These are phyloP conservation scores for Lordiphosa andalusiaca DNA, from an alignment of 2,888 invertebrate species.

Conservation along the genomic window DNA sequence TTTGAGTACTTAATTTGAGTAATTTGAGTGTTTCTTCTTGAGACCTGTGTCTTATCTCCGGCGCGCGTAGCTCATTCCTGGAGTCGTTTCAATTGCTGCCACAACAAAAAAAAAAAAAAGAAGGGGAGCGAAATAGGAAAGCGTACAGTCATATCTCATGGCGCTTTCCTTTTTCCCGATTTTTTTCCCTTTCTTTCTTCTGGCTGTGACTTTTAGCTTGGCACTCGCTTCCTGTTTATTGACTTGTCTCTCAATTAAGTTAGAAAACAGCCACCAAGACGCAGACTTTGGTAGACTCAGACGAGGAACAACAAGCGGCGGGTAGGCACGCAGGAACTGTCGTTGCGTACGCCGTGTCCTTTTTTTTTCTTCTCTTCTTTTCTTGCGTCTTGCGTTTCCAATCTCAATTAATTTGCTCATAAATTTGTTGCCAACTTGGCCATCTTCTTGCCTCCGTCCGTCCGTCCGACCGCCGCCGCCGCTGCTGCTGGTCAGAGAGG, in stretches of 20 bases:
- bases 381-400: conserved; percentile 57
- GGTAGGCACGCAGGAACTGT: conserved; percentile 29
- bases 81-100: neutral
- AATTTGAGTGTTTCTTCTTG: too few relatives aligned
- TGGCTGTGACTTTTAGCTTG: conserved; percentile 63
- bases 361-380: conserved; percentile 16
- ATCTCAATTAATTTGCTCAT: conserved; percentile 77
- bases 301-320: conserved; percentile 15
- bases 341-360: conserved; percentile 41
- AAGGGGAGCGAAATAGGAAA: neutral
- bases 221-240: conserved; percentile 70
- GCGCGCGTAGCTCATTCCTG: neutral
- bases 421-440: conserved; percentile 70
- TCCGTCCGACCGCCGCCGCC: conserved; percentile 9
- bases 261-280: conserved; percentile 65
- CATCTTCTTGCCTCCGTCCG: conserved; percentile 8
- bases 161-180: conserved; percentile 6
- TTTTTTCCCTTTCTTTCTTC: conserved; percentile 27
- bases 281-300: conserved; percentile 22
- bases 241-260: conserved; percentile 77
- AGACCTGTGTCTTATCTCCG: too few relatives aligned
- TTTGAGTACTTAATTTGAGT: too few relatives aligned
- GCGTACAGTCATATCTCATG: conserved; percentile 7
- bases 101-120: neutral
- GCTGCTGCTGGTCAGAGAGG: conserved; percentile 14